phyloP scores from a whole-genome alignment of 2,113 vertebrate species.

The Narcine bancroftii region DNA sequence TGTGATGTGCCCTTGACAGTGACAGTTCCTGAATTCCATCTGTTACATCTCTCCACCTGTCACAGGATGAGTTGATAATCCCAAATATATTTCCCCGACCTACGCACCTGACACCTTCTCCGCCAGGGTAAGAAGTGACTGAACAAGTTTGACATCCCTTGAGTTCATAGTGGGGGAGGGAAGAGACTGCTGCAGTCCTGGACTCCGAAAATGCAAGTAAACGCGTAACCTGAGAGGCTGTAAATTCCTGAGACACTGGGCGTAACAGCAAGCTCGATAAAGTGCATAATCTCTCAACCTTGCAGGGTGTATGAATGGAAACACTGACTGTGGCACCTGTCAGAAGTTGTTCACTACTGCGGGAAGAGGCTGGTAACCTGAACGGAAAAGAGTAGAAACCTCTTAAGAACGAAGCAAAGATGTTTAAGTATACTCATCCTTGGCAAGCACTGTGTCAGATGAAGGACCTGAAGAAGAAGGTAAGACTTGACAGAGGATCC shows the following conservation, averaged over 20 bases:
- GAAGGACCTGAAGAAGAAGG: background rate
- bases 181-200: background rate
- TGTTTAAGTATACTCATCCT: slow-evolving; percentile 29
- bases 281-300: background rate
- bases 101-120: background rate
- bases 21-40: background rate
- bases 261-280: background rate
- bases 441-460: slow-evolving; percentile 23
- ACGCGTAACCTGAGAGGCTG: background rate
- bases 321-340: background rate
- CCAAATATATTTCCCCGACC: background rate
- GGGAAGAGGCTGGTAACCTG: background rate
- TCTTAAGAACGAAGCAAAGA: background rate
- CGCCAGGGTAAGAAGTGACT: background rate
- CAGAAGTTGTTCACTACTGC: background rate
- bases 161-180: background rate
- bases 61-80: background rate
- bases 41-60: background rate
- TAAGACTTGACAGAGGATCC: background rate
- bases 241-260: background rate
- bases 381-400: background rate
- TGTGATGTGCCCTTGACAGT: background rate
- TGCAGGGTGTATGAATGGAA: slow-evolving; percentile 11
- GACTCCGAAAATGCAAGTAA: background rate
- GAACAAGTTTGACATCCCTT: background rate